These are phyloP conservation scores for Tupiocoris notatus DNA, from an alignment of 2,888 invertebrate species.

Conservation along the genomic window DNA sequence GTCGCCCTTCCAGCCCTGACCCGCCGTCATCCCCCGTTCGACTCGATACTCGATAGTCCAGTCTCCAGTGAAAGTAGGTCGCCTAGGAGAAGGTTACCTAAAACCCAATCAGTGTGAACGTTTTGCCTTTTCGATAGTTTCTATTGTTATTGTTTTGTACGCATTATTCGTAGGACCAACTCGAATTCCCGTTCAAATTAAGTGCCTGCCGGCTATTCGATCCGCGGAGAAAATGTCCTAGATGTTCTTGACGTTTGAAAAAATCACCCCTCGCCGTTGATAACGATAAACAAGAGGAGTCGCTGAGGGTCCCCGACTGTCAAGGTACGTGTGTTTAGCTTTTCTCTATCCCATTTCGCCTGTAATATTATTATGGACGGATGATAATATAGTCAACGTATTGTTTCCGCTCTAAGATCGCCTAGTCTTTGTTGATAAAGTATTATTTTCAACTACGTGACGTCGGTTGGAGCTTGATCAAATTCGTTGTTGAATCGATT, in stretches of 20 bases:
- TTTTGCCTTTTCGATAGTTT: neutral
- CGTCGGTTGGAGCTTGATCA: no score
- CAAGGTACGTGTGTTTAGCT: neutral
- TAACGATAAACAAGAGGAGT: neutral
- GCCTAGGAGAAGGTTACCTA: conserved; percentile 24
- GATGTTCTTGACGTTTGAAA: neutral
- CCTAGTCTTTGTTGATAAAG: no score
- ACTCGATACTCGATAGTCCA: neutral
- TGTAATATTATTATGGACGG: no score
- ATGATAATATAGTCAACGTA: no score
- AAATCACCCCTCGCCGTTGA: neutral
- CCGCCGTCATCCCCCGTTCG: neutral
- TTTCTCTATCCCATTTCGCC: no score
- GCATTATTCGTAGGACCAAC: neutral
- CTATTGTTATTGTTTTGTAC: neutral
- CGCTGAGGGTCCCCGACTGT: neutral
- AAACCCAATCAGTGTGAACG: conserved; percentile 1
- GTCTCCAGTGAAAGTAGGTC: conserved; percentile 19
- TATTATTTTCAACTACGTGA: no score
- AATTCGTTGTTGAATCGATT: no score
- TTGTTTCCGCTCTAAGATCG: no score
- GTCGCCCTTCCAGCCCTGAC: no score
- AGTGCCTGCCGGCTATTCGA: neutral
- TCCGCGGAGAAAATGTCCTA: neutral
- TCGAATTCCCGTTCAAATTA: neutral